phyloP scores from a whole-genome alignment of 2,888 invertebrate genomes.

The Imbricaverruca yamaguchii region DNA sequence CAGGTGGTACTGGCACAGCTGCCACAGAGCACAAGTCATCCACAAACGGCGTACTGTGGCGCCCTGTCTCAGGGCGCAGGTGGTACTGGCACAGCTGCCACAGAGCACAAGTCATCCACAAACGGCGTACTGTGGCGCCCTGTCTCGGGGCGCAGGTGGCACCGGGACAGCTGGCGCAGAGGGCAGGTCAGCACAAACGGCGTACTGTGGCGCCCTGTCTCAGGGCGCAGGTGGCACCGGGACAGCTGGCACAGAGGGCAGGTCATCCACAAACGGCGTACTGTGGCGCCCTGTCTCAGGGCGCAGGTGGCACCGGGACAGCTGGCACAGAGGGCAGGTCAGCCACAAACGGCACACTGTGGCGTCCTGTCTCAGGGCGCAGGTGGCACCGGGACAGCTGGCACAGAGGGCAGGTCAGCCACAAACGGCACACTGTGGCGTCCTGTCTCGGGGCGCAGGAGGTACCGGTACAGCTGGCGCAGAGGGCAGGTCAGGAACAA shows the following conservation, averaged over 20 bases:
- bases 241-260: no score
- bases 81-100: not conserved
- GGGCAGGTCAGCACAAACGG: not conserved
- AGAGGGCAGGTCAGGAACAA: no score
- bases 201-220: not conserved
- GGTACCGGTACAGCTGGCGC: no score
- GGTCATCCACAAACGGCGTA: conserved; percentile 16
- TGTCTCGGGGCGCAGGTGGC: not conserved
- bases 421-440: no score
- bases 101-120: not conserved
- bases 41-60: not conserved
- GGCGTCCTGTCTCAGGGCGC: not conserved
- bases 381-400: conserved; percentile 1
- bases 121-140: not conserved
- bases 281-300: not conserved
- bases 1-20: not conserved
- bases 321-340: conserved; percentile 5
- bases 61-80: not conserved
- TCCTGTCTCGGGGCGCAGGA: no score
- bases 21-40: not conserved
- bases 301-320: not conserved
- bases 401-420: no score
- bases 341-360: conserved; percentile 8
- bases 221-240: not conserved
- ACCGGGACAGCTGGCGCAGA: not conserved